Evolutionary conservation across 2,113 vertebrate species (phyloP).

Genomic region (Gulo gulo): DNA sequence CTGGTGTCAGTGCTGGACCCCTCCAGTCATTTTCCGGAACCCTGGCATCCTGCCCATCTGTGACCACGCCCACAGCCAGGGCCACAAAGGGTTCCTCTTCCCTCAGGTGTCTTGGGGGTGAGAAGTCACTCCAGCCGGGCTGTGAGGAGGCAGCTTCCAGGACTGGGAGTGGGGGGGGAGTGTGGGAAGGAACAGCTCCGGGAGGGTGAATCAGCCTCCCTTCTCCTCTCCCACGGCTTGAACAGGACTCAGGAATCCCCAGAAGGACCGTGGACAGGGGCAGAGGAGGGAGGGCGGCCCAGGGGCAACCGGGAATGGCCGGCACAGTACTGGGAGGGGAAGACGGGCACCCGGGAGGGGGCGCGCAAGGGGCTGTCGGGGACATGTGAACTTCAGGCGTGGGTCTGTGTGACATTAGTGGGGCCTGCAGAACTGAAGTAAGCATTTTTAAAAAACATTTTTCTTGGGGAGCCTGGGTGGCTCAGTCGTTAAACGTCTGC

Average conservation of each 20-base stretch:
- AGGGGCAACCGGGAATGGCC: neutral
- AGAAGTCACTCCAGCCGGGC: neutral
- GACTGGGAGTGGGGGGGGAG: neutral
- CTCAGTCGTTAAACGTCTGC: no score
- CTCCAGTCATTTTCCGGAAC: neutral
- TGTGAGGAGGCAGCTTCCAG: neutral
- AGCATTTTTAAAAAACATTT: neutral
- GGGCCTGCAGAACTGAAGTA: neutral
- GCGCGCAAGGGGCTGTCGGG: neutral
- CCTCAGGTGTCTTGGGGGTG: neutral
- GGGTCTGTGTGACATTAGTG: neutral
- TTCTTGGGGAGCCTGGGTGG: no score
- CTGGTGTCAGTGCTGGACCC: accelerated
- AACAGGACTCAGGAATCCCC: neutral
- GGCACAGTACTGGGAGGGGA: accelerated
- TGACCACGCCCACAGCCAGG: neutral
- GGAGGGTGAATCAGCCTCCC: neutral
- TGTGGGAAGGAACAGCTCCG: neutral
- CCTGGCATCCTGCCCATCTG: neutral
- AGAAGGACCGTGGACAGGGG: neutral
- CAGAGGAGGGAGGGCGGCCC: neutral
- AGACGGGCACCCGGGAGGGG: neutral
- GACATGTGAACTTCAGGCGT: accelerated
- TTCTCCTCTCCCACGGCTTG: neutral
- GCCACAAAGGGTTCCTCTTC: neutral